Conservation (phyloP, 2,888 invertebrate genomes). For the Apoderus coryli region DNA sequence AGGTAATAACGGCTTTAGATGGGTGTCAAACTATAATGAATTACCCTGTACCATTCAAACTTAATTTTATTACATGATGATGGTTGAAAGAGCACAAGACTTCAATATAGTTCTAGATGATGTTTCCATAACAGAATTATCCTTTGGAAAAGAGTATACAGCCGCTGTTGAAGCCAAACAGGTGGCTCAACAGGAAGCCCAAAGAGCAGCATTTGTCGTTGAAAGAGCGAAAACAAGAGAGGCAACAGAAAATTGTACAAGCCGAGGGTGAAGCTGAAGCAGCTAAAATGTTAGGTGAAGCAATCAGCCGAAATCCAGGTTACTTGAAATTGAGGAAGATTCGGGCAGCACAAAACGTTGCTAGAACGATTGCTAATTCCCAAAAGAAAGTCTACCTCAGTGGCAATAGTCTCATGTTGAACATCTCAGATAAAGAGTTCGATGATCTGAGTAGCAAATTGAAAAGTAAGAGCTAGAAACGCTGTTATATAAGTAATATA, state of each 20-base stretch:
- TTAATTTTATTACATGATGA: too few relatives aligned
- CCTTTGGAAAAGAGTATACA: constrained; percentile 97
- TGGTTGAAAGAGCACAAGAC: constrained; percentile 91
- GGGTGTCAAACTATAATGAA: too few relatives aligned
- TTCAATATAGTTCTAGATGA: constrained; percentile 98
- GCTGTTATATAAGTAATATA: too few relatives aligned
- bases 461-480: constrained; percentile 76
- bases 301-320: constrained; percentile 90
- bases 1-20: too few relatives aligned
- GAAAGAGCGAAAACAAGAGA: constrained; percentile 94
- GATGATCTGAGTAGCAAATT: constrained; percentile 77
- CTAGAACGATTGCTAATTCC: constrained; percentile 88
- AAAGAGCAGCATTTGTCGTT: constrained; percentile 94
- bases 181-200: constrained; percentile 99
- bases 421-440: constrained; percentile 86
- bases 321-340: constrained; percentile 96
- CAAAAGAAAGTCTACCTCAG: constrained; percentile 92
- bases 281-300: constrained; percentile 95
- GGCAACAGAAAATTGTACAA: constrained; percentile 97
- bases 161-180: constrained; percentile 99
- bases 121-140: constrained; percentile 95
- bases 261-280: constrained; percentile 99
- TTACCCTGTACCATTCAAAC: too few relatives aligned
- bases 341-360: constrained; percentile 93
- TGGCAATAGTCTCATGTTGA: constrained; percentile 89